Percentiles rank a stretch among this genome's conserved stretches.
These are phyloP conservation scores for Loripinus fragilis DNA, from an alignment of 2,888 invertebrate species.

Conservation along the genomic window DNA sequence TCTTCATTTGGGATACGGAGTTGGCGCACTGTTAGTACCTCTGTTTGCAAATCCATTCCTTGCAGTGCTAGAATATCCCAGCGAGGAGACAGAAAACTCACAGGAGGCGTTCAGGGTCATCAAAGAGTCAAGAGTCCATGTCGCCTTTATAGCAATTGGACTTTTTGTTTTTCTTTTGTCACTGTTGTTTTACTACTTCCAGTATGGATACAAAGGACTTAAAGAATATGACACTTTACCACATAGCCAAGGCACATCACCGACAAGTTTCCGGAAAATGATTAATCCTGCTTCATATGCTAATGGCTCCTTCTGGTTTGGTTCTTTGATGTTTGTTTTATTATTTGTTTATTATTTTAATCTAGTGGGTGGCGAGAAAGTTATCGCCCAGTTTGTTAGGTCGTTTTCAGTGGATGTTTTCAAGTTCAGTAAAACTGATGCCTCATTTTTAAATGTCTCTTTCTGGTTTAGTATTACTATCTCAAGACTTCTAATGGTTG, in stretches of 20 bases:
- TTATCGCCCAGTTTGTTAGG: constrained; percentile 28
- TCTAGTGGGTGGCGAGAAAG: constrained; percentile 28
- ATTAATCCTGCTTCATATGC: constrained; percentile 41
- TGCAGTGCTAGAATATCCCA: constrained; percentile 3
- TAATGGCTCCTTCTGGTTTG: constrained; percentile 26
- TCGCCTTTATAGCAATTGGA: constrained; percentile 29
- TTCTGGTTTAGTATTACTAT: constrained; percentile 33
- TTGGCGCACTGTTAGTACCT: constrained; percentile 20
- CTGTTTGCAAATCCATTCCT: constrained; percentile 18
- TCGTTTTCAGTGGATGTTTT: constrained; percentile 37
- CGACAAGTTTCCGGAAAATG: constrained; percentile 6
- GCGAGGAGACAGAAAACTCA: not conserved
- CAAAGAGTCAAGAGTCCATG: constrained; percentile 21
- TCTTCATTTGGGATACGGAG: constrained; percentile 15
- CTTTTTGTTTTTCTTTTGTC: constrained; percentile 12
- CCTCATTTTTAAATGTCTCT: constrained; percentile 34
- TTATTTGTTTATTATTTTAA: constrained; percentile 27
- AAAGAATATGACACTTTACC: not conserved
- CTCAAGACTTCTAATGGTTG: not conserved
- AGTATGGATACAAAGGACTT: not conserved
- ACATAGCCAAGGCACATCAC: too few relatives aligned
- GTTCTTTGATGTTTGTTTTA: constrained; percentile 23
- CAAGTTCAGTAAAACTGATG: constrained; percentile 25
- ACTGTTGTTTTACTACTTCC: constrained; percentile 29
- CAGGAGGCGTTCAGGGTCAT: not conserved